phyloP scores from a whole-genome alignment of 2,888 invertebrate species.

The Cataglyphis rosenhaueri region DNA sequence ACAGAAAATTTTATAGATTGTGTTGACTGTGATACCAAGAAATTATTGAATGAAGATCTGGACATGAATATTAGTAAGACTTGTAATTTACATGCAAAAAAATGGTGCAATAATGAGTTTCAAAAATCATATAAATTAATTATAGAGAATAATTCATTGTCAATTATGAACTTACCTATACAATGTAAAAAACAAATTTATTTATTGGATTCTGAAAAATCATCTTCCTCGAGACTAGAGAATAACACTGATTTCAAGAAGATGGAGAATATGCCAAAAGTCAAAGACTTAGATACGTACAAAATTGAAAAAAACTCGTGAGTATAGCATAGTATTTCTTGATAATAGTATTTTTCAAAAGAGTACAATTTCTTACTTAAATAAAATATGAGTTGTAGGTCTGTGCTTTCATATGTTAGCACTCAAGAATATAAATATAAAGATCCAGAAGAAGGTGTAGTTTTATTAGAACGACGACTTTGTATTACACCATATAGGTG shows the following conservation, averaged over 20 bases:
- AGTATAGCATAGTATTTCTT: not conserved
- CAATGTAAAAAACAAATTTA: not conserved
- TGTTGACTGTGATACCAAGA: slow-evolving; percentile 35
- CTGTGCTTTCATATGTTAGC: slow-evolving; percentile 82
- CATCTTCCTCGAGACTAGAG: not conserved
- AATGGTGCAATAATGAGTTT: slow-evolving; percentile 16
- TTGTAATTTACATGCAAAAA: slow-evolving; percentile 40
- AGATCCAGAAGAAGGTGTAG: slow-evolving; percentile 90
- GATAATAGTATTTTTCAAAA: not conserved
- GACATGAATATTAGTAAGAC: slow-evolving; percentile 35
- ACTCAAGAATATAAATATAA: slow-evolving; percentile 91
- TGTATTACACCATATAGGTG: slow-evolving; percentile 87
- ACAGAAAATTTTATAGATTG: slow-evolving; percentile 18
- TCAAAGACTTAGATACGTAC: not conserved
- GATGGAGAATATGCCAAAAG: not conserved
- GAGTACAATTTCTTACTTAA: not conserved
- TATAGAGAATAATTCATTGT: not conserved
- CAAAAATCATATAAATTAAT: not conserved
- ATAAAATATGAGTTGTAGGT: slow-evolving; percentile 11
- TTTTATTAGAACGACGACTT: slow-evolving; percentile 89
- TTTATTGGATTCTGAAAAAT: not conserved
- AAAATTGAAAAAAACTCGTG: slow-evolving; percentile 19
- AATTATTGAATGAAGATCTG: slow-evolving; percentile 44
- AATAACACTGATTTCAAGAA: not conserved
- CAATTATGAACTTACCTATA: not conserved